These are phyloP conservation scores for Manis pentadactyla DNA, from an alignment of 2,797 vertebrate genomes.

Conservation along the genomic window DNA sequence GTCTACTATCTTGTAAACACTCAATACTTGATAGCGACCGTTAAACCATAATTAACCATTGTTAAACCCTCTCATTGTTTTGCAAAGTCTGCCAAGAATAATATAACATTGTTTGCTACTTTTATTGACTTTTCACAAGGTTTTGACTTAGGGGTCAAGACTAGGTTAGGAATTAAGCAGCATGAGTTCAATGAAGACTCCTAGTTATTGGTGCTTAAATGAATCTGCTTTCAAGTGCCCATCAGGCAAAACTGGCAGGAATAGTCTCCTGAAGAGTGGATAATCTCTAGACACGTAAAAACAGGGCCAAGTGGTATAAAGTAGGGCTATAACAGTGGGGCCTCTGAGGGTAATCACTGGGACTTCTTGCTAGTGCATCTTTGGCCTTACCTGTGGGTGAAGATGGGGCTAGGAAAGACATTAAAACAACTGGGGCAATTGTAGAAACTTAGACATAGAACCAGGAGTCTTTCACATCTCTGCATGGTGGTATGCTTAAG, in stretches of 20 bases:
- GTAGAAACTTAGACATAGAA: neutral
- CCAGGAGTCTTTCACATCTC: neutral
- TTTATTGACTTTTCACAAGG: slow-evolving; percentile 73
- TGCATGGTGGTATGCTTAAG: neutral
- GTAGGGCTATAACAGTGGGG: neutral
- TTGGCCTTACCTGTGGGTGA: slow-evolving; percentile 30
- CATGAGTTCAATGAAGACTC: slow-evolving; percentile 69
- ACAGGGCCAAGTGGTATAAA: slow-evolving; percentile 14
- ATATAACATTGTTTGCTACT: slow-evolving; percentile 71
- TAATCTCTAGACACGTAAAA: slow-evolving; percentile 31
- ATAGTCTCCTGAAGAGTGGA: slow-evolving; percentile 49
- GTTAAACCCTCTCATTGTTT: slow-evolving; percentile 73
- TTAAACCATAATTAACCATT: slow-evolving; percentile 70
- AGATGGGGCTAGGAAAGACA: neutral
- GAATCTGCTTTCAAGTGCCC: slow-evolving; percentile 65
- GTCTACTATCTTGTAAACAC: slow-evolving; percentile 59
- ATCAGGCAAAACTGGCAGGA: slow-evolving; percentile 52
- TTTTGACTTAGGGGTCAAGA: slow-evolving; percentile 75
- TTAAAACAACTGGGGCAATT: slow-evolving; percentile 15
- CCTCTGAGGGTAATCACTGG: neutral
- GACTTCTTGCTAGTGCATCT: slow-evolving; percentile 1
- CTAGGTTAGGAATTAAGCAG: slow-evolving; percentile 76
- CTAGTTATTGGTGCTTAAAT: slow-evolving; percentile 70
- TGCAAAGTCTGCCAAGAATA: slow-evolving; percentile 71
- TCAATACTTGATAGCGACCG: slow-evolving; percentile 61